phyloP scores from a whole-genome alignment of 1,140 invertebrate genomes.

The Platorchestia sp. region DNA sequence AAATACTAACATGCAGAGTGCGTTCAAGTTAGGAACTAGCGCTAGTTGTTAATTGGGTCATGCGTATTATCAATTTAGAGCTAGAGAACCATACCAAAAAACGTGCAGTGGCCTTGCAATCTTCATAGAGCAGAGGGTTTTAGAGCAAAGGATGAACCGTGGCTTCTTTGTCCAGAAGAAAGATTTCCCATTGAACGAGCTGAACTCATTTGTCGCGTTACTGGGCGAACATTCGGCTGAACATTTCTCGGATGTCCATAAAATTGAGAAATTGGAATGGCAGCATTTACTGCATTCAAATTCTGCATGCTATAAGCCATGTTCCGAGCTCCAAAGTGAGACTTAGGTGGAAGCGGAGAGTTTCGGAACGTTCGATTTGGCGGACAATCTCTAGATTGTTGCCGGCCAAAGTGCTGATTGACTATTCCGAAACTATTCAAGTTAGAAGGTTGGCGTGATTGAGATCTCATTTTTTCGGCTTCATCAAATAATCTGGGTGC shows the following conservation, averaged over 20 bases:
- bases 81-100: slow-evolving; percentile 2
- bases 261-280: not conserved
- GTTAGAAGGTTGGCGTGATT: not conserved
- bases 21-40: not conserved
- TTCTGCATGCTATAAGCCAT: slow-evolving; percentile 18
- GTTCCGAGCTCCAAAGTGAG: not conserved
- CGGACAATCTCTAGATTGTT: not conserved
- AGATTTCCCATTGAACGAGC: slow-evolving; percentile 8
- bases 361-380: not conserved
- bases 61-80: not conserved
- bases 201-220: not conserved
- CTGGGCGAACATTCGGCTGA: not conserved
- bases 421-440: not conserved
- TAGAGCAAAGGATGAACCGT: not conserved
- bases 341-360: not conserved
- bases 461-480: not conserved
- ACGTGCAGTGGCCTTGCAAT: not conserved
- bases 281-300: not conserved
- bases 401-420: not conserved
- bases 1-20: not conserved
- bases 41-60: not conserved
- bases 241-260: not conserved
- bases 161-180: not conserved
- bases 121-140: slow-evolving; percentile 36
- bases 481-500: not conserved